A percentile compares a stretch with the other conserved stretches of the same genome.
Conservation (phyloP, 2,888 invertebrate species). For the Xestia ashworthii region DNA sequence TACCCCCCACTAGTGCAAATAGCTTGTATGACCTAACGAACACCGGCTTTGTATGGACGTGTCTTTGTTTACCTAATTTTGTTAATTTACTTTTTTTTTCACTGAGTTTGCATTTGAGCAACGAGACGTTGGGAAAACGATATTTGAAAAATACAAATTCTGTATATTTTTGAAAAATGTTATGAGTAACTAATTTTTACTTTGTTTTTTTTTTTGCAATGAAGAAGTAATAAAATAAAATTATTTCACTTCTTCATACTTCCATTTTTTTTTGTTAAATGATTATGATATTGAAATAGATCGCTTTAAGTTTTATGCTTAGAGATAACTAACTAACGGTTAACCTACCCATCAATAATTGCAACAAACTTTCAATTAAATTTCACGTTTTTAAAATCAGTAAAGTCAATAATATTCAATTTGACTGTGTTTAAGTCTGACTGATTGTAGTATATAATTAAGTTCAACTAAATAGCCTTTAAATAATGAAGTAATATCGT, state of each 20-base stretch:
- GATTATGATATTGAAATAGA: not conserved
- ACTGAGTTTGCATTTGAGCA: conserved; percentile 85
- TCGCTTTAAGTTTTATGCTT: no score
- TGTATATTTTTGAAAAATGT: not conserved
- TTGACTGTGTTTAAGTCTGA: not conserved
- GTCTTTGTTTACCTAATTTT: conserved; percentile 76
- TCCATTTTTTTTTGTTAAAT: not conserved
- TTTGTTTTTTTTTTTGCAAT: not conserved
- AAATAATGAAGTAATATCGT: not conserved
- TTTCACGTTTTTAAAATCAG: not conserved
- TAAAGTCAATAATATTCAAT: not conserved
- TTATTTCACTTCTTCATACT: not conserved
- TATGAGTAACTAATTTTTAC: not conserved
- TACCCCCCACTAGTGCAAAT: conserved; percentile 57
- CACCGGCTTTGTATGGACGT: conserved; percentile 87
- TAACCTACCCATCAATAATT: not conserved
- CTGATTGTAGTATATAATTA: not conserved
- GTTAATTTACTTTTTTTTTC: conserved; percentile 75
- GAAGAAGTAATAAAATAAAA: not conserved
- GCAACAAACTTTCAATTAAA: no score
- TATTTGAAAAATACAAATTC: not conserved
- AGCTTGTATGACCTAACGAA: conserved; percentile 75
- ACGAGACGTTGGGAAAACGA: conserved; percentile 83
- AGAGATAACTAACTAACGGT: not conserved
- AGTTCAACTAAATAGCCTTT: not conserved